Conservation (phyloP, 2,113 vertebrate species). For the Helogale parvula region DNA sequence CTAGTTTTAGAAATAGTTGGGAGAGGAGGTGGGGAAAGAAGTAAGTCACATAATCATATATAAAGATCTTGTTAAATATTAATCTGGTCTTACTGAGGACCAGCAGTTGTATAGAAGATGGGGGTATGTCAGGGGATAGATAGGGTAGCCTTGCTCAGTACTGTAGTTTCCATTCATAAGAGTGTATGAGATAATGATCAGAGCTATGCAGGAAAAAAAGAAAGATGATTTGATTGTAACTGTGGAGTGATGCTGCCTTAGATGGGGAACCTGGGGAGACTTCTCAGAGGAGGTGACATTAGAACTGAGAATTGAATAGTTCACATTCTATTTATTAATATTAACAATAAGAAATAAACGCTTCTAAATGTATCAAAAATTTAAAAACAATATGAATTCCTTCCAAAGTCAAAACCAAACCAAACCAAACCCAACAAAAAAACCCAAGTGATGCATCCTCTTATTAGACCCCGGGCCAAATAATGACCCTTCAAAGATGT, state of each 20-base stretch:
- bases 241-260: background rate
- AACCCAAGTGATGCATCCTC: background rate
- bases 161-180: background rate
- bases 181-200: background rate
- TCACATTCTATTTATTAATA: slow-evolving; percentile 1
- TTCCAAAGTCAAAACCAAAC: background rate
- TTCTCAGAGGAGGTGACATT: background rate
- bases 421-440: background rate
- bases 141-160: background rate
- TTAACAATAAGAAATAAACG: slow-evolving; percentile 16
- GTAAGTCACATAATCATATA: background rate
- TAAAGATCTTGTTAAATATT: background rate
- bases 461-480: background rate
- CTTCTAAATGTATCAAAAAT: background rate
- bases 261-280: background rate
- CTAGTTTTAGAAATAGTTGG: slow-evolving; percentile 25
- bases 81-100: background rate
- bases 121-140: background rate
- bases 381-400: background rate
- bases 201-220: background rate
- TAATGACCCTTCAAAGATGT: background rate
- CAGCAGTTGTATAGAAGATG: background rate
- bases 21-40: background rate
- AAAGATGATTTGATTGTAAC: background rate
- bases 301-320: background rate